phyloP scores from a whole-genome alignment of 2,113 vertebrate species.

The Nibea albiflora region DNA sequence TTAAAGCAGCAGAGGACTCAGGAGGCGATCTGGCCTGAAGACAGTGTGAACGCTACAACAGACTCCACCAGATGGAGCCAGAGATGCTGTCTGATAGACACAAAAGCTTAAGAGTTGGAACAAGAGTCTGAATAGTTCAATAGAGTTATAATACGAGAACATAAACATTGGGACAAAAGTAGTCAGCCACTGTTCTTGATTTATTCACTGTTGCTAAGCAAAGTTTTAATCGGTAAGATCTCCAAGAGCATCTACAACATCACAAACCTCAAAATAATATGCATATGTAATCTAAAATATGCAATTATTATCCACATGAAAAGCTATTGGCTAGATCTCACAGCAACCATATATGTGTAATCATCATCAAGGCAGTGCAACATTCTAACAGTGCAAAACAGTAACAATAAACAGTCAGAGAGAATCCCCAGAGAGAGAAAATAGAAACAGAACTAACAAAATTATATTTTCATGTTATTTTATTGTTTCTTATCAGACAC shows the following conservation, averaged over 20 bases:
- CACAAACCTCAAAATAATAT: not conserved
- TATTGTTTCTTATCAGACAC: not conserved
- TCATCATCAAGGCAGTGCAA: not conserved
- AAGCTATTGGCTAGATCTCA: not conserved
- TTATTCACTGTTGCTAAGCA: not conserved
- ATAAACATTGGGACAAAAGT: too few relatives aligned
- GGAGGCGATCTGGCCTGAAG: not conserved
- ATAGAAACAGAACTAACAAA: not conserved
- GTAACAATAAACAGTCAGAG: too few relatives aligned
- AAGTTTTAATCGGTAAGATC: not conserved
- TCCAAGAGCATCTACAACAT: not conserved
- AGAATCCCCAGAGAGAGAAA: not conserved
- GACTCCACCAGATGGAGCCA: slow-evolving; percentile 50
- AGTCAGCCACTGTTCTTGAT: not conserved
- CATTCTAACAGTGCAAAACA: too few relatives aligned
- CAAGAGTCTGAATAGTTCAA: not conserved
- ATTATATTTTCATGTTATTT: not conserved
- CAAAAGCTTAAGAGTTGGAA: not conserved
- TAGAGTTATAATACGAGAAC: not conserved
- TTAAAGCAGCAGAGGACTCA: not conserved
- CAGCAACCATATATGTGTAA: not conserved
- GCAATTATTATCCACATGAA: not conserved
- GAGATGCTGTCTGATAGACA: not conserved
- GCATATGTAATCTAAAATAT: not conserved
- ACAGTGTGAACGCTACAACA: not conserved